Percentiles rank a stretch among this genome's conserved stretches.
Evolutionary conservation across 2,113 vertebrate genomes (phyloP).

Genomic region (Potamarius usumacintae): DNA sequence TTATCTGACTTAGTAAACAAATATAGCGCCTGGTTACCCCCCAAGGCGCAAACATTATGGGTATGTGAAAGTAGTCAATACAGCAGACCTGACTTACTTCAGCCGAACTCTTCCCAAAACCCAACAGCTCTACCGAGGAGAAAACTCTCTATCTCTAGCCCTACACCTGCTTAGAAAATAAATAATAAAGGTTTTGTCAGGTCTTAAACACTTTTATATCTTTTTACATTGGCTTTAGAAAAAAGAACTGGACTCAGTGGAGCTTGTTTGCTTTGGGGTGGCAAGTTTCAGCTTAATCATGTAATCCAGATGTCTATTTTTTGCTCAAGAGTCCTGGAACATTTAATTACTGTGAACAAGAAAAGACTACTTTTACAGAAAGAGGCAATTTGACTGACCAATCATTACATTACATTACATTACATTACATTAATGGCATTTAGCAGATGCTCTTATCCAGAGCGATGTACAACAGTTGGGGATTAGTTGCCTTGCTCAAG

Average conservation of each 20-base stretch:
- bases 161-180: neutral
- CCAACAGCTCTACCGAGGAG: neutral
- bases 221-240: neutral
- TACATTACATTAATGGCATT: too few species aligned
- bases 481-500: too few species aligned
- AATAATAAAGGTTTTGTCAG: neutral
- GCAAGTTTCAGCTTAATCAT: neutral
- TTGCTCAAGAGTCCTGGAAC: neutral
- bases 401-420: too few species aligned
- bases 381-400: neutral
- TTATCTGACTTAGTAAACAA: too few species aligned
- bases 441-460: too few species aligned
- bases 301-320: neutral
- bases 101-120: constrained; percentile 5
- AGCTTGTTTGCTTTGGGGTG: neutral
- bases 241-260: neutral
- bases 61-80: too few species aligned
- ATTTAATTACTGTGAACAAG: neutral
- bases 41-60: too few species aligned
- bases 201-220: neutral
- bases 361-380: neutral
- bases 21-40: too few species aligned
- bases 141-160: neutral
- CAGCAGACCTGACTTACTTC: constrained; percentile 52
- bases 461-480: too few species aligned